These are phyloP conservation scores for Centruroides sculpturatus DNA, from an alignment of 1,140 invertebrate species.

Conservation along the genomic window DNA sequence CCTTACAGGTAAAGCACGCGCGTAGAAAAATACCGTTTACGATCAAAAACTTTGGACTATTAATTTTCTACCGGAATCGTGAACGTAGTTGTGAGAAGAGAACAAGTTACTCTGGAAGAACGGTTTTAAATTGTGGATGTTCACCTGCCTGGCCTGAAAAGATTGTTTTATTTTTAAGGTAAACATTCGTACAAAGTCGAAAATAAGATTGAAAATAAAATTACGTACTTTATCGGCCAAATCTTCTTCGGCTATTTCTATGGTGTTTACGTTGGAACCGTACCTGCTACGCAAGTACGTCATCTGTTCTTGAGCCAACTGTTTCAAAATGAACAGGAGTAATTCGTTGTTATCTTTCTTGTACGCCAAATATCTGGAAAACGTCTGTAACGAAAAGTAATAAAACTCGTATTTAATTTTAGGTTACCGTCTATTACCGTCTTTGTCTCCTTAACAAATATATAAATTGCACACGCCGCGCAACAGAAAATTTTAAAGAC, in stretches of 20 bases:
- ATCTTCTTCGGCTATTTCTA: conserved; percentile 85
- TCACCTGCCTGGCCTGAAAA: conserved; percentile 60
- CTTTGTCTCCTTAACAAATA: no score
- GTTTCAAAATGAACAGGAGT: conserved; percentile 85
- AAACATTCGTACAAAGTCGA: conserved; percentile 24
- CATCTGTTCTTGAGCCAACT: conserved; percentile 80
- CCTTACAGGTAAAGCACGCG: no score
- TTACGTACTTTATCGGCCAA: conserved; percentile 59
- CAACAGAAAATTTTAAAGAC: no score
- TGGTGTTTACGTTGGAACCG: conserved; percentile 39
- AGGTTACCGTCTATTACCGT: no score
- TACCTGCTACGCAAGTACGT: conserved; percentile 70
- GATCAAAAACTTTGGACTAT: background rate
- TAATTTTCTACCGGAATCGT: background rate
- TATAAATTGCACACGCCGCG: no score
- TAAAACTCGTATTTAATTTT: background rate
- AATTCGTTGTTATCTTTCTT: conserved; percentile 94
- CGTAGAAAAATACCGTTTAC: no score
- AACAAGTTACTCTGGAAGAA: conserved; percentile 91
- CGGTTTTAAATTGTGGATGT: conserved; percentile 69
- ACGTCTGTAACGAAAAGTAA: conserved; percentile 48
- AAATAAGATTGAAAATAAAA: background rate
- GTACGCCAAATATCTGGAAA: conserved; percentile 83
- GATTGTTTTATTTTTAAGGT: conserved; percentile 28
- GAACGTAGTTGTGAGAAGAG: conserved; percentile 20